Percentiles rank a stretch among this genome's conserved stretches.
phyloP scores from a whole-genome alignment of 2,888 invertebrate genomes.

The Brachypterus glaber region DNA sequence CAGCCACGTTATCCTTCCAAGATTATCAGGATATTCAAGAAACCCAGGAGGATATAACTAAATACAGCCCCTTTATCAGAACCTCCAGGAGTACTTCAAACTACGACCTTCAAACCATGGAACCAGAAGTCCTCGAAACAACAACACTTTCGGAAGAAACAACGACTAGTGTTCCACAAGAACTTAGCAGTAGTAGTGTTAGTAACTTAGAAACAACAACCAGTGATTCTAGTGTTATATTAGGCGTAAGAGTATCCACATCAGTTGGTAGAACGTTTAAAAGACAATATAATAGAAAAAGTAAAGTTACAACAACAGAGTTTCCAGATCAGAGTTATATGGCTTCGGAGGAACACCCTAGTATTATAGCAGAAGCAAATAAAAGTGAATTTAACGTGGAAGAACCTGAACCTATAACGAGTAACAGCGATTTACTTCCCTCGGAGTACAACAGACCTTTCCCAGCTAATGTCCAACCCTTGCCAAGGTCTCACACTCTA shows the following conservation, averaged over 20 bases:
- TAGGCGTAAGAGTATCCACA: slow-evolving; percentile 6
- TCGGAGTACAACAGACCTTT: slow-evolving; percentile 21
- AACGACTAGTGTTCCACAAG: slow-evolving; percentile 8
- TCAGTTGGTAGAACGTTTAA: too few relatives aligned
- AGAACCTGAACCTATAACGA: slow-evolving; percentile 47
- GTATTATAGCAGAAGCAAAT: slow-evolving; percentile 46
- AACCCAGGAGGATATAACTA: slow-evolving; percentile 14
- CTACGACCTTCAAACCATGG: slow-evolving; percentile 17
- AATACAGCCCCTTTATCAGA: slow-evolving; percentile 16
- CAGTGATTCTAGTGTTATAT: slow-evolving; percentile 8
- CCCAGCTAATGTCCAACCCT: slow-evolving; percentile 28
- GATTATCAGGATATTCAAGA: slow-evolving; percentile 14
- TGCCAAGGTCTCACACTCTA: slow-evolving; percentile 18
- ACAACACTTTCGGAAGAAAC: slow-evolving; percentile 18
- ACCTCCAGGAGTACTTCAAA: slow-evolving; percentile 19
- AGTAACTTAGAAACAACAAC: slow-evolving; percentile 40
- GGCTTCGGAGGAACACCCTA: slow-evolving; percentile 38
- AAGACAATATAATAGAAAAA: too few relatives aligned
- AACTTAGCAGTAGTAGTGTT: slow-evolving; percentile 31
- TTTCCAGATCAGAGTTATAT: slow-evolving; percentile 22
- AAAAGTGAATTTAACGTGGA: slow-evolving; percentile 51
- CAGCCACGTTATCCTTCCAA: slow-evolving; percentile 15
- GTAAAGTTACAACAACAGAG: slow-evolving; percentile 9
- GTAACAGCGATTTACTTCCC: slow-evolving; percentile 27
- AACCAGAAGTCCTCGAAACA: slow-evolving; percentile 13